Conservation (phyloP, 92 coral and sea anemone species). For the Micromussa lordhowensis region DNA sequence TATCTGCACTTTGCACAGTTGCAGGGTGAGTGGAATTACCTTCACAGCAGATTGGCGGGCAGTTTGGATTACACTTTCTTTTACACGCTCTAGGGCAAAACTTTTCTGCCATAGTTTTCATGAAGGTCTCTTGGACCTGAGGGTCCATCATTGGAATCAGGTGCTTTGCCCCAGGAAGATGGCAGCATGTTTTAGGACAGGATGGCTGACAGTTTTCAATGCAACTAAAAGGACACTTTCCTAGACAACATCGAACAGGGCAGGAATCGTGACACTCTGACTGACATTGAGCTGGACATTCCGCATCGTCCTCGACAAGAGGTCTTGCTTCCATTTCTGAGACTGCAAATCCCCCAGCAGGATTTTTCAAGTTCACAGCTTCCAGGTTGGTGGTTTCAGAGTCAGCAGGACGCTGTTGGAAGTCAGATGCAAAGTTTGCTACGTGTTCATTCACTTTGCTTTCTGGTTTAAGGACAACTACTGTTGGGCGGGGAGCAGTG, state of each 20-base stretch:
- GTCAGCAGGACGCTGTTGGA: slow-evolving; percentile 19
- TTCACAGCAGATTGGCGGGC: slow-evolving; percentile 89
- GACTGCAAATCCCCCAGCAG: slow-evolving; percentile 25
- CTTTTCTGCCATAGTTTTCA: slow-evolving; percentile 66
- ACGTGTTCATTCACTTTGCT: slow-evolving; percentile 23
- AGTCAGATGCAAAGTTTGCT: slow-evolving; percentile 36
- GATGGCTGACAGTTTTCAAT: slow-evolving; percentile 53
- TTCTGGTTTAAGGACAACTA: slow-evolving; percentile 34
- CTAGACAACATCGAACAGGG: slow-evolving; percentile 24
- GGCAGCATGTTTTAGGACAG: slow-evolving; percentile 81
- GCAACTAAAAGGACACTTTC: slow-evolving; percentile 38
- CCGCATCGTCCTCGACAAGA: slow-evolving; percentile 15
- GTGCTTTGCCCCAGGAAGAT: slow-evolving; percentile 14
- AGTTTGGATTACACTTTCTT: slow-evolving; percentile 63
- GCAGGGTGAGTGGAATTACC: slow-evolving; percentile 27
- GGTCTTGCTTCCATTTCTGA: slow-evolving; percentile 34
- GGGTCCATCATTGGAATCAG: slow-evolving; percentile 48
- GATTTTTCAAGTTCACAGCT: slow-evolving; percentile 34
- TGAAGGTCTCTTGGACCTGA: slow-evolving; percentile 42
- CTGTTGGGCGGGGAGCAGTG: slow-evolving; percentile 13
- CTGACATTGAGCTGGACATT: slow-evolving; percentile 59
- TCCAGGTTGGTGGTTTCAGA: slow-evolving; percentile 22
- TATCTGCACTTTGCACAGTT: not conserved
- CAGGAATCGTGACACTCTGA: slow-evolving; percentile 55
- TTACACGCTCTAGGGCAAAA: slow-evolving; percentile 82